These are phyloP conservation scores for Ramphastos sulfuratus DNA, from an alignment of 2,113 vertebrate genomes.

Conservation along the genomic window DNA sequence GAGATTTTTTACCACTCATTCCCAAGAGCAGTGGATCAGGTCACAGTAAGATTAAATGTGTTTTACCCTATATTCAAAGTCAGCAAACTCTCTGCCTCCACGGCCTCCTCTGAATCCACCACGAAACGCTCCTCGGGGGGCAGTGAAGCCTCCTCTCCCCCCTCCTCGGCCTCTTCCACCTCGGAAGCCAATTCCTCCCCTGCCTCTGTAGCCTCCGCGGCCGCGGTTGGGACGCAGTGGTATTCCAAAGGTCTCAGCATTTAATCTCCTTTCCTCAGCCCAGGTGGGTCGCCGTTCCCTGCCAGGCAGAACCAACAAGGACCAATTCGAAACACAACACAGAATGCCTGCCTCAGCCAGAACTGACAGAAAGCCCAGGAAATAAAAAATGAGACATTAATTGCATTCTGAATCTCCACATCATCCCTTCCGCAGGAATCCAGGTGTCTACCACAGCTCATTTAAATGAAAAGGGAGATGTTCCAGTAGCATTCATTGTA, in stretches of 20 bases:
- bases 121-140: slow-evolving; percentile 85
- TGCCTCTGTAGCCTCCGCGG: slow-evolving; percentile 87
- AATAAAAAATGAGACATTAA: neutral
- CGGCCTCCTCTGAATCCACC: slow-evolving; percentile 88
- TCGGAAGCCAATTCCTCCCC: slow-evolving; percentile 88
- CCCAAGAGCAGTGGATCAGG: accelerated
- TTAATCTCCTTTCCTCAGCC: slow-evolving; percentile 95
- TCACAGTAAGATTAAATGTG: accelerated
- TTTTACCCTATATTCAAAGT: slow-evolving; percentile 94
- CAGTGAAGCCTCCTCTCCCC: slow-evolving; percentile 82
- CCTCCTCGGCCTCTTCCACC: slow-evolving; percentile 84
- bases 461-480: neutral
- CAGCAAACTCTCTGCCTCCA: slow-evolving; percentile 91
- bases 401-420: neutral
- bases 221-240: slow-evolving; percentile 89
- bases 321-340: neutral
- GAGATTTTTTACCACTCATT: accelerated
- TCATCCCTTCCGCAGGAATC: neutral
- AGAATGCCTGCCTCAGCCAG: neutral
- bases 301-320: neutral
- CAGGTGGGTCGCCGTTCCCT: slow-evolving; percentile 95
- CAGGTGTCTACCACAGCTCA: neutral
- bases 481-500: neutral
- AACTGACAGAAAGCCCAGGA: neutral
- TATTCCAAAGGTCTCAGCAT: slow-evolving; percentile 95